Evolutionary conservation across 1,140 invertebrate species (phyloP).

Genomic region (Eriosoma lanigerum): DNA sequence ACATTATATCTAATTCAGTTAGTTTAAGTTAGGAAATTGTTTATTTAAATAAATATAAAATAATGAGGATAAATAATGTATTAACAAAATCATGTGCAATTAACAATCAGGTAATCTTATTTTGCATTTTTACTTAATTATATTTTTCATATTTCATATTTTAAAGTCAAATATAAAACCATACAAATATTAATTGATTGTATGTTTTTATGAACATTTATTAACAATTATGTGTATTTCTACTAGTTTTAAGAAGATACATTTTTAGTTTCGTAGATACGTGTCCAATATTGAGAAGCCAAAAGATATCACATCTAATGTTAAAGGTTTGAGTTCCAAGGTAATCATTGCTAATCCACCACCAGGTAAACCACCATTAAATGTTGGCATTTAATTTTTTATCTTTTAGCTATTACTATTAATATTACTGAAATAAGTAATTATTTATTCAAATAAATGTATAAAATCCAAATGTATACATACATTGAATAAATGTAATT

Average conservation of each 20-base stretch:
- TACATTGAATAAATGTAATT: no score
- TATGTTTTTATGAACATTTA: not conserved
- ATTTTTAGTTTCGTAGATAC: slow-evolving; percentile 48
- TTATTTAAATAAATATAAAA: not conserved
- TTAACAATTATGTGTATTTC: slow-evolving; percentile 9
- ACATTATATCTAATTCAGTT: no score
- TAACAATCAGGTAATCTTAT: slow-evolving; percentile 23
- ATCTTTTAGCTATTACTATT: no score
- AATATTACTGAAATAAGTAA: no score
- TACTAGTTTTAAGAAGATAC: slow-evolving; percentile 43
- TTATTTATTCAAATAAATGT: no score
- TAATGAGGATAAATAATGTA: slow-evolving; percentile 28
- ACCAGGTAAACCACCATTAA: slow-evolving; percentile 25
- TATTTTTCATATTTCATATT: not conserved
- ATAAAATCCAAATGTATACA: no score
- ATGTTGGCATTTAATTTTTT: not conserved
- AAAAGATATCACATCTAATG: slow-evolving; percentile 28
- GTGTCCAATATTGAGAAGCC: not conserved
- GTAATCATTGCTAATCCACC: slow-evolving; percentile 43
- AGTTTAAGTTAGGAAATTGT: no score
- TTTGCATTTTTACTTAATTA: no score
- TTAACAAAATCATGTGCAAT: slow-evolving; percentile 1
- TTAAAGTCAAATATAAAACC: slow-evolving; percentile 20
- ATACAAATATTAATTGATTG: not conserved
- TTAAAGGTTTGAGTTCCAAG: slow-evolving; percentile 42